Evolutionary conservation across 2,113 vertebrate genomes (phyloP), one percentile per base, ranked within the genome.

Genomic region (Gadus chalcogrammus): DNA sequence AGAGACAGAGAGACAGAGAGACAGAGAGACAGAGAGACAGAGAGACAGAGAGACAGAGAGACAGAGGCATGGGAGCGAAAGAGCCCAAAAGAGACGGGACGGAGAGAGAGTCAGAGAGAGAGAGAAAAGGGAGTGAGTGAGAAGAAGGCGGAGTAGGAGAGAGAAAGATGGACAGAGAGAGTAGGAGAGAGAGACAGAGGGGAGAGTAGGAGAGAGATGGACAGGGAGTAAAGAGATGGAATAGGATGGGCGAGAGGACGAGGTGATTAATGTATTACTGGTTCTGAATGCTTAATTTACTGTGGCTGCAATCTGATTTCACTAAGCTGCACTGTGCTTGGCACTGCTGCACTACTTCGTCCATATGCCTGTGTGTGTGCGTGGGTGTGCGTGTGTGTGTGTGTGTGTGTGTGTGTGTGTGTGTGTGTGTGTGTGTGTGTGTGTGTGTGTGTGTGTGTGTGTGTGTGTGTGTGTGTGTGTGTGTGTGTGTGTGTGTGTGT

Each of bases 311-410:
- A 48, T 48, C 42, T 48, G 42, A 48, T 48, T 48, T 9, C 12
- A 48, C 42, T 48, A 48, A 3, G 31, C 31, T 31, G 31, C 31
- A 31, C 31, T 1, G 31, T 31, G 31, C 22, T 24, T n/a, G n/a
- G 22, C 22, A 24, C 22, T 24, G 3, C 42, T 48, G 42, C 42
- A 48, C 12, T 9, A 9, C 42, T 48, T 5, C 9, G 38, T 42
- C 38, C 9, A 42, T 42, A 42, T 42, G 38, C 9, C 5, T 42
- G 38, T 42, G 38, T 42, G 67, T 71, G 61, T 20, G 59, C 64
- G 62, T 38, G 65, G 38, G 64, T 78, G 64, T 53, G 22, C 71
- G 70, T 74, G 79, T 84, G 74, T 55, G 67, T 18, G 2, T 31
- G 28, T 31, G 28, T 31, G 67, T 71, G 61, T 20, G 59, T 66